Percentiles rank a stretch among this genome's conserved stretches.
Evolutionary conservation across 2,797 vertebrate species (phyloP).

Genomic region (Falco berigora): DNA sequence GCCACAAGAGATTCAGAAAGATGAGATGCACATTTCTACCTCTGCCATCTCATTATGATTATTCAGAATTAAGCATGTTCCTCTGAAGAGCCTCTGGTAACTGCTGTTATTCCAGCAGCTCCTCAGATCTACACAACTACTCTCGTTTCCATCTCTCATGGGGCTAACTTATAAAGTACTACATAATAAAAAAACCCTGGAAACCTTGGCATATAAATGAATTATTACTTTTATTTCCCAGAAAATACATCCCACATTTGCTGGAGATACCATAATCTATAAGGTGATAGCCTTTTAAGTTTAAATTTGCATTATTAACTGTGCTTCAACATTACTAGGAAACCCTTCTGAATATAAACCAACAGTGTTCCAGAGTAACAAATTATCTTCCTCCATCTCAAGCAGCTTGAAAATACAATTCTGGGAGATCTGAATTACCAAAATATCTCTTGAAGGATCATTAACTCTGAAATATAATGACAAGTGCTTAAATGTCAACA

Average conservation of each 20-base stretch:
- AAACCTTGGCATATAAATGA: background rate
- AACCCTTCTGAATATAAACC: background rate
- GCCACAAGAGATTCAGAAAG: background rate
- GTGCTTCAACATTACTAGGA: background rate
- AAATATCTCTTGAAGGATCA: background rate
- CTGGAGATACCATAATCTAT: background rate
- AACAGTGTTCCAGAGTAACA: background rate
- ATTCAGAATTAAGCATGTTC: background rate
- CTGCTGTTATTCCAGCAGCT: background rate
- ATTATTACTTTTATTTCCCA: background rate
- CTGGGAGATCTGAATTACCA: background rate
- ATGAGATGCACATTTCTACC: background rate
- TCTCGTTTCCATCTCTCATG: background rate
- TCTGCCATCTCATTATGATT: background rate
- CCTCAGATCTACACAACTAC: background rate
- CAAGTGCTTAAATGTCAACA: constrained; percentile 9
- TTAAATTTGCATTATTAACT: background rate
- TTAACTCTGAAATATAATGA: constrained; percentile 14
- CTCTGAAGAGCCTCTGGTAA: background rate
- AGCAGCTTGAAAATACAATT: background rate
- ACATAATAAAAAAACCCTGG: background rate
- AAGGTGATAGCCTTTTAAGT: background rate
- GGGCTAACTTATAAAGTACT: background rate
- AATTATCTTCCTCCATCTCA: background rate
- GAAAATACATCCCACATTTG: background rate